These are phyloP conservation scores for Amphibalanus amphitrite DNA, from an alignment of 1,140 invertebrate genomes.

Conservation along the genomic window DNA sequence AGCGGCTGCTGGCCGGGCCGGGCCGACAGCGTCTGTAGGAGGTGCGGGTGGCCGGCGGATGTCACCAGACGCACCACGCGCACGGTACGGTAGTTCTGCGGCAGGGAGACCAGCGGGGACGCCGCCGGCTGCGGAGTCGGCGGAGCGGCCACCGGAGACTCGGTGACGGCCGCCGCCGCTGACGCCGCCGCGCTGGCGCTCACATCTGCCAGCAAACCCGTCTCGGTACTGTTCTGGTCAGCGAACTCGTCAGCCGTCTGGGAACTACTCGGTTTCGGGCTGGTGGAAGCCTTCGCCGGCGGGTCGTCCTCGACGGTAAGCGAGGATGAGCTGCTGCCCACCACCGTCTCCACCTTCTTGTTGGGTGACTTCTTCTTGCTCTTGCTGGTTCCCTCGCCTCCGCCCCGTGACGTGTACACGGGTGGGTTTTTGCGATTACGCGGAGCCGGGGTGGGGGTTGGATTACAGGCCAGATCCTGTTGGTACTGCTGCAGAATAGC, in stretches of 20 bases:
- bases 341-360: conserved; percentile 5
- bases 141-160: too few relatives aligned
- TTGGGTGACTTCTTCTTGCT: conserved; percentile 3
- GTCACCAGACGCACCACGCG: conserved; percentile 3
- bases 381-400: not conserved
- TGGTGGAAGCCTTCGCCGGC: not conserved
- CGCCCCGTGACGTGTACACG: not conserved
- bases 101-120: not conserved
- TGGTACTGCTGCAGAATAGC: conserved; percentile 63
- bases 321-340: not conserved
- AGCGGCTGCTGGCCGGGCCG: not conserved
- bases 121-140: too few relatives aligned
- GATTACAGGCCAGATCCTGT: conserved; percentile 61
- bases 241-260: not conserved
- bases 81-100: not conserved
- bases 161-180: too few relatives aligned
- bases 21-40: not conserved
- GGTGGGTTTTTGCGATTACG: conserved; percentile 46
- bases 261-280: not conserved
- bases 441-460: conserved; percentile 46
- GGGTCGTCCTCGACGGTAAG: not conserved
- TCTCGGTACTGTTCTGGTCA: not conserved
- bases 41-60: not conserved
- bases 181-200: not conserved
- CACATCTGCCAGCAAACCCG: not conserved